A percentile compares a stretch with the other conserved stretches of the same genome.
phyloP scores from a whole-genome alignment of 2,113 vertebrate genomes.

The Strigops habroptila region DNA sequence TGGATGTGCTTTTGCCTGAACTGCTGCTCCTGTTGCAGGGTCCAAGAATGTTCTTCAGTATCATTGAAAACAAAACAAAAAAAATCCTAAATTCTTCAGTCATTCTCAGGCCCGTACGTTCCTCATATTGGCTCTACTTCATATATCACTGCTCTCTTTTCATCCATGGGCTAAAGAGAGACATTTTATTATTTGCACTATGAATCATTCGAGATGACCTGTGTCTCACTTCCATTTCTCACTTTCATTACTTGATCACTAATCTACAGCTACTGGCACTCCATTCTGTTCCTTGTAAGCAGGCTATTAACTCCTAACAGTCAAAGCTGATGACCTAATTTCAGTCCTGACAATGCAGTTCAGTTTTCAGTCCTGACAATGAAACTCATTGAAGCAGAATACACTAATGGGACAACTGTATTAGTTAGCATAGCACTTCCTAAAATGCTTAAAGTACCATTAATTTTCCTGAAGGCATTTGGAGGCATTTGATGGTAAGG shows the following conservation, averaged over 20 bases:
- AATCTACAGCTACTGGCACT: background rate
- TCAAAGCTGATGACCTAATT: background rate
- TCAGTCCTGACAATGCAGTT: background rate
- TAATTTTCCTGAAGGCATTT: background rate
- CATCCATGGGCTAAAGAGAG: background rate
- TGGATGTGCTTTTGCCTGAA: background rate
- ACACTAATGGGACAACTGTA: background rate
- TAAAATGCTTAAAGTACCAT: background rate
- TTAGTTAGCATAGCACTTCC: background rate
- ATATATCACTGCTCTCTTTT: background rate
- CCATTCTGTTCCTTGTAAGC: background rate
- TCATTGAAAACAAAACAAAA: background rate
- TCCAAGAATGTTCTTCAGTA: background rate
- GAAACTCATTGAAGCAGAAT: background rate
- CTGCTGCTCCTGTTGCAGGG: background rate
- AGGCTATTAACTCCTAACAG: background rate
- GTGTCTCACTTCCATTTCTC: background rate
- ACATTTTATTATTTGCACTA: background rate
- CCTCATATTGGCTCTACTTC: background rate
- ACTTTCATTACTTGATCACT: background rate
- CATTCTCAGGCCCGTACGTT: background rate
- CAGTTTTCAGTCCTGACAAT: background rate
- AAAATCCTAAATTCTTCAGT: background rate
- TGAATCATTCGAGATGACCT: background rate
- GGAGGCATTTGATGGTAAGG: background rate